Evolutionary conservation across 2,888 invertebrate species (phyloP).

Genomic region (Harmothoe impar): DNA sequence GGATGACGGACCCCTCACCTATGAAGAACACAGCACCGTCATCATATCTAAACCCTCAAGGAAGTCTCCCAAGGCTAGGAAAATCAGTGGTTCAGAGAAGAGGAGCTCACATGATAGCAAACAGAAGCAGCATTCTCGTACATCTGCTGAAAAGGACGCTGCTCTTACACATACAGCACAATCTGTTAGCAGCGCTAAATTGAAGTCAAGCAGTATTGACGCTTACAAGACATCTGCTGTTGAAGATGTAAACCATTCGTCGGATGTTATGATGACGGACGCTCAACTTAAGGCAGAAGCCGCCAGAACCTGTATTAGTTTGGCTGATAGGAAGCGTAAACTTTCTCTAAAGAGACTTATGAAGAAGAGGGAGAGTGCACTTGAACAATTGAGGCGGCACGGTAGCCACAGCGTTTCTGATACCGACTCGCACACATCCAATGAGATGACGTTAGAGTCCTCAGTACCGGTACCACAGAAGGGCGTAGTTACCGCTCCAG

Average conservation of each 20-base stretch:
- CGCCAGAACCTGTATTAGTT: conserved; percentile 3
- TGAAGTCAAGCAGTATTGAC: too few relatives aligned
- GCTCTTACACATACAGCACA: not conserved
- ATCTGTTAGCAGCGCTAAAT: too few relatives aligned
- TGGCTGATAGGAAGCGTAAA: conserved; percentile 54
- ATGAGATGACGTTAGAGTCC: not conserved
- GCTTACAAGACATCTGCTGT: too few relatives aligned
- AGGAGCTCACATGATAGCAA: not conserved
- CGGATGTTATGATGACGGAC: too few relatives aligned
- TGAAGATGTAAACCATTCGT: too few relatives aligned
- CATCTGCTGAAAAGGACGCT: not conserved
- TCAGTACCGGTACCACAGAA: not conserved
- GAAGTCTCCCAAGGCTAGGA: conserved; percentile 34
- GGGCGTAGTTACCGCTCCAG: not conserved
- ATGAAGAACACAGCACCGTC: conserved; percentile 30
- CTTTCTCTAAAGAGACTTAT: conserved; percentile 43
- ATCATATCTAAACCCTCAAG: not conserved
- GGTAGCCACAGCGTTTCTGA: conserved; percentile 14
- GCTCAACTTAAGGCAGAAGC: not conserved
- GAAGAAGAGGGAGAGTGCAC: conserved; percentile 28
- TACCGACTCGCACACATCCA: not conserved
- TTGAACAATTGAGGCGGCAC: not conserved
- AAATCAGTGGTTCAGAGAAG: not conserved
- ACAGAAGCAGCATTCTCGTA: not conserved
- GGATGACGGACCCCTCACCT: not conserved